Evolutionary conservation across 1,140 invertebrate genomes (phyloP), one percentile per base, ranked within the genome.

Genomic region (Amphibalanus amphitrite): DNA sequence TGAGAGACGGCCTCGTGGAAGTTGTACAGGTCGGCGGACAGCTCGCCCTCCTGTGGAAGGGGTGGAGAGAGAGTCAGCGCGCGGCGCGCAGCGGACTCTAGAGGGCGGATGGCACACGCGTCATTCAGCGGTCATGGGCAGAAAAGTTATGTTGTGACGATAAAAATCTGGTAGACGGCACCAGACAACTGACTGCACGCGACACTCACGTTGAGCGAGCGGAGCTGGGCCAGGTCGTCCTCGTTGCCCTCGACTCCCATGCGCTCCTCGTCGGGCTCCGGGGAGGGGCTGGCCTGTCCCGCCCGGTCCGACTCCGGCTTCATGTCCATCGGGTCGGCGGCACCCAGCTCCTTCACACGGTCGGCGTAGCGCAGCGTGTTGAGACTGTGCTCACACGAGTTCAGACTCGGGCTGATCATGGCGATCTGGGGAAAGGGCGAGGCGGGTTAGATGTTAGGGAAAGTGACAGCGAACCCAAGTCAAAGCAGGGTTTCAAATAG

Each of bases 361-460:
- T 98, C 93, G 13, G 96, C n/a, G n/a, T n/a, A n/a, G n/a, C n/a
- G n/a, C n/a, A n/a, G n/a, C n/a, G n/a, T n/a, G n/a, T n/a, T n/a
- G n/a, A n/a, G n/a, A n/a, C n/a, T n/a, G n/a, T n/a, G n/a, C n/a
- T n/a, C n/a, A n/a, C n/a, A n/a, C n/a, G n/a, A n/a, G n/a, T n/a
- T n/a, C n/a, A n/a, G n/a, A n/a, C n/a, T n/a, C n/a, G n/a, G n/a
- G n/a, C n/a, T n/a, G n/a, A n/a, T n/a, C n/a, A n/a, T n/a, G n/a
- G n/a, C n/a, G n/a, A n/a, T n/a, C n/a, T n/a, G n/a, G 97, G 81
- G 99, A 99, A 75, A 97, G 86, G 65, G 92, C 92, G 40, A 96
- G 96, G 78, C 93, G 96, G 74, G 99, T 95, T 89, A 98, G 17
- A 38, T 38, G 38, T 38, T 17, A 38, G 6, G 38, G 6, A 17